Evolutionary conservation across 30 jellyfish, hydroid and myxozoan genomes (phyloP).

Genomic region (Aurelia coerulea): DNA sequence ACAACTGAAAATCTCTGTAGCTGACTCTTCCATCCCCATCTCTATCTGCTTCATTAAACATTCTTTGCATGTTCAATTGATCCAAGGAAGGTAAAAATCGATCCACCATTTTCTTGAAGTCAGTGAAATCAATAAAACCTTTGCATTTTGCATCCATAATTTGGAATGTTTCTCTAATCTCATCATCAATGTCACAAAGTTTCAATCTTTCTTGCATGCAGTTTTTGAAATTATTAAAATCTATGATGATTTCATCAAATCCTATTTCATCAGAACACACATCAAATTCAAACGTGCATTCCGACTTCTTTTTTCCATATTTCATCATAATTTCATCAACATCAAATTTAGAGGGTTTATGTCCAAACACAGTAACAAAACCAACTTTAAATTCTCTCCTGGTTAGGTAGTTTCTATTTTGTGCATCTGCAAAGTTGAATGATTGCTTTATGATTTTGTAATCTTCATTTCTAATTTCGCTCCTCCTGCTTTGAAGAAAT

Average conservation of each 20-base stretch:
- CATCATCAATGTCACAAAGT: conserved; percentile 50
- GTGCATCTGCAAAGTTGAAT: conserved; percentile 66
- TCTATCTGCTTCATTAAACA: conserved; percentile 76
- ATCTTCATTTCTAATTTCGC: conserved; percentile 21
- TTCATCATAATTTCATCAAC: conserved; percentile 28
- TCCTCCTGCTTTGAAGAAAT: not conserved
- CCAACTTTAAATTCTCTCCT: conserved; percentile 72
- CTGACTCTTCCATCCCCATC: conserved; percentile 88
- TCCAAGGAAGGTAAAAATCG: conserved; percentile 39
- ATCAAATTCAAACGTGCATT: too few relatives aligned
- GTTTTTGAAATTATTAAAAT: conserved; percentile 21
- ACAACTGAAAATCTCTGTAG: conserved; percentile 72
- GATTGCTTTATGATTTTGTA: conserved; percentile 16
- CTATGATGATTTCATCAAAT: conserved; percentile 1
- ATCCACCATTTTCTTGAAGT: conserved; percentile 55
- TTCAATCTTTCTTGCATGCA: conserved; percentile 22
- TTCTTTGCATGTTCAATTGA: conserved; percentile 8
- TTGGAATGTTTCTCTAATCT: conserved; percentile 74
- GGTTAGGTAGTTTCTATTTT: conserved; percentile 51
- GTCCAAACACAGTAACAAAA: conserved; percentile 63
- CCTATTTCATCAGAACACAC: too few relatives aligned
- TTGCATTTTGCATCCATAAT: conserved; percentile 72
- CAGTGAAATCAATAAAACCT: conserved; percentile 76
- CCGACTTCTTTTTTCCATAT: conserved; percentile 20
- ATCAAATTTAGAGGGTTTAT: conserved; percentile 73